phyloP scores from a whole-genome alignment of 2,888 invertebrate species.

The Archips xylosteana region DNA sequence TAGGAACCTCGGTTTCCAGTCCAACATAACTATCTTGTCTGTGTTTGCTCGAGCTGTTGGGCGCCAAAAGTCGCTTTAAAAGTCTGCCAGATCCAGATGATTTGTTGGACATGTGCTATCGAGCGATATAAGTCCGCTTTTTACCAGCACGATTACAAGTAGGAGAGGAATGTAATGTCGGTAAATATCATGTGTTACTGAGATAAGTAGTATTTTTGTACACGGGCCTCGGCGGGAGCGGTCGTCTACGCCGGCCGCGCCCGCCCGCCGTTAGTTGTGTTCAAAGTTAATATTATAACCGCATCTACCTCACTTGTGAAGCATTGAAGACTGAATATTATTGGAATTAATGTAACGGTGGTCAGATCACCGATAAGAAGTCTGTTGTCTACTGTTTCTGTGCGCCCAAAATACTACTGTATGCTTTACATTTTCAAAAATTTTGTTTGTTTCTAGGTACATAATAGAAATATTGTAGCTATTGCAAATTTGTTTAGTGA shows the following conservation, averaged over 20 bases:
- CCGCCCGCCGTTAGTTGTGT: conserved; percentile 56
- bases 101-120: neutral
- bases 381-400: conserved; percentile 75
- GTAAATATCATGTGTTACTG: conserved; percentile 63
- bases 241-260: conserved; percentile 45
- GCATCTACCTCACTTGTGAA: conserved; percentile 77
- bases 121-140: neutral
- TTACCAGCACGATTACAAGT: conserved; percentile 46
- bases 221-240: conserved; percentile 53
- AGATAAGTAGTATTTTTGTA: conserved; percentile 73
- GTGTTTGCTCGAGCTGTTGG: neutral
- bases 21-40: neutral
- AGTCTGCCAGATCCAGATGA: neutral
- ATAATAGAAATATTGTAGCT: conserved; percentile 36
- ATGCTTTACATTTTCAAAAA: conserved; percentile 44
- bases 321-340: conserved; percentile 73
- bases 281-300: conserved; percentile 67
- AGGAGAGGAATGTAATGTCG: conserved; percentile 63
- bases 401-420: conserved; percentile 47
- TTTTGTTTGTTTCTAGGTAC: conserved; percentile 42
- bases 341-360: conserved; percentile 73
- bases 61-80: neutral
- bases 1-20: neutral
- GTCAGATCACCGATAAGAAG: conserved; percentile 80
- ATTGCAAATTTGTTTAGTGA: conserved; percentile 49